Evolutionary conservation across 2,888 invertebrate species (phyloP).

Genomic region (Limnephilus lunatus): DNA sequence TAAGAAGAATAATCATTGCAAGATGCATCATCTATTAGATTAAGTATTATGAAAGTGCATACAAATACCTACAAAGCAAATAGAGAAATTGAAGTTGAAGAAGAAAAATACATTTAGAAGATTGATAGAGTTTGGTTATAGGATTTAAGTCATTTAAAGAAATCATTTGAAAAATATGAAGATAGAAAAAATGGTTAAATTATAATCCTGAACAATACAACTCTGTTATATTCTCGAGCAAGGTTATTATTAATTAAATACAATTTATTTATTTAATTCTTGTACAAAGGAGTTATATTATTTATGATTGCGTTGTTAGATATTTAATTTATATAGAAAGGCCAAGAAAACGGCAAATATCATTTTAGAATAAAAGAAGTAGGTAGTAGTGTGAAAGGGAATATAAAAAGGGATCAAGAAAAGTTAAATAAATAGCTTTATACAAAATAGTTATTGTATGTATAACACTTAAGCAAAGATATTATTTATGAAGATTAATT

Average conservation of each 20-base stretch:
- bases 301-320: background rate
- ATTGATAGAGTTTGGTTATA: background rate
- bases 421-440: conserved; percentile 24
- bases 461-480: conserved; percentile 39
- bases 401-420: background rate
- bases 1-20: background rate
- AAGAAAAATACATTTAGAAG: background rate
- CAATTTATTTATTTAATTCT: background rate
- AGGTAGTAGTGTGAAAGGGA: background rate
- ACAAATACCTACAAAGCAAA: conserved; percentile 41
- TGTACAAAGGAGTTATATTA: background rate
- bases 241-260: background rate
- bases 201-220: conserved; percentile 9
- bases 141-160: conserved; percentile 8
- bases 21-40: background rate
- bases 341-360: background rate
- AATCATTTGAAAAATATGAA: conserved; percentile 21
- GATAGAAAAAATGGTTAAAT: conserved; percentile 20
- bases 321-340: background rate
- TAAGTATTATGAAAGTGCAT: conserved; percentile 32
- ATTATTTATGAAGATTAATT: conserved; percentile 18
- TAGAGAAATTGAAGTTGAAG: conserved; percentile 10
- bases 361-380: background rate
- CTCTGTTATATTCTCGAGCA: conserved; percentile 37
- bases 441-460: conserved; percentile 23